A percentile compares a stretch with the other conserved stretches of the same genome.
These are phyloP conservation scores for Percina caprodes DNA, from an alignment of 2,113 vertebrate species.

Conservation along the genomic window DNA sequence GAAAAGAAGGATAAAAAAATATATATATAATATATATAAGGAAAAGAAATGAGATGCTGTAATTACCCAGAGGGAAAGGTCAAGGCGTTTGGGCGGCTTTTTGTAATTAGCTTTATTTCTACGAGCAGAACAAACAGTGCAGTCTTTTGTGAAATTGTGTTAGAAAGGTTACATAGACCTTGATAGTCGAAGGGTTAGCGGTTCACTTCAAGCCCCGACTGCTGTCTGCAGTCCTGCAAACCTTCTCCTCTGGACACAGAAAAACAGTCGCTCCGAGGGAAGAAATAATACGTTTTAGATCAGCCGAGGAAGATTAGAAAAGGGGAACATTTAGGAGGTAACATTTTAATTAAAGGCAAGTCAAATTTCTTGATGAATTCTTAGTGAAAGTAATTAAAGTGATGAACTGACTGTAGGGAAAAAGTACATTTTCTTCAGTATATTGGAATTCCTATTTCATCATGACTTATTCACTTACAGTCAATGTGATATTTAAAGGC, in stretches of 20 bases:
- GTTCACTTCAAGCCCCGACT: constrained; percentile 40
- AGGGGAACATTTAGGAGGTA: constrained; percentile 42
- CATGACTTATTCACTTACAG: background rate
- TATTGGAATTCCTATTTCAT: too few species aligned
- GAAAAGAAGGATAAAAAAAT: background rate
- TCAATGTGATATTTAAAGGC: constrained; percentile 12
- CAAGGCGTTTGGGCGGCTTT: constrained; percentile 73
- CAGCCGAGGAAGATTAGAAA: constrained; percentile 22
- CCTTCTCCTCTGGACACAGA: constrained; percentile 38
- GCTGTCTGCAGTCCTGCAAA: constrained; percentile 25
- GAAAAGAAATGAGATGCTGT: constrained; percentile 57
- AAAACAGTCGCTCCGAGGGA: background rate
- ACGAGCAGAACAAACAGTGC: constrained; percentile 79
- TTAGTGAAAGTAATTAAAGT: constrained; percentile 65
- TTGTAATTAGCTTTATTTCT: constrained; percentile 81
- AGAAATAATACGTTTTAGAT: constrained; percentile 43
- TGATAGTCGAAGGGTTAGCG: constrained; percentile 63
- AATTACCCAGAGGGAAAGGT: constrained; percentile 79
- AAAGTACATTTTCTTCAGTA: too few species aligned
- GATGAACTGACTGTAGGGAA: too few species aligned
- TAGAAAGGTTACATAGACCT: constrained; percentile 80
- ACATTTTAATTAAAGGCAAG: constrained; percentile 67
- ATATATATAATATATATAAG: constrained; percentile 3
- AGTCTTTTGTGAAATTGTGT: constrained; percentile 81
- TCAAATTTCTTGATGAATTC: constrained; percentile 67